Base-by-base conservation (phyloP, 2,888 invertebrate genomes). In the Adelognathus sp. region DNA sequence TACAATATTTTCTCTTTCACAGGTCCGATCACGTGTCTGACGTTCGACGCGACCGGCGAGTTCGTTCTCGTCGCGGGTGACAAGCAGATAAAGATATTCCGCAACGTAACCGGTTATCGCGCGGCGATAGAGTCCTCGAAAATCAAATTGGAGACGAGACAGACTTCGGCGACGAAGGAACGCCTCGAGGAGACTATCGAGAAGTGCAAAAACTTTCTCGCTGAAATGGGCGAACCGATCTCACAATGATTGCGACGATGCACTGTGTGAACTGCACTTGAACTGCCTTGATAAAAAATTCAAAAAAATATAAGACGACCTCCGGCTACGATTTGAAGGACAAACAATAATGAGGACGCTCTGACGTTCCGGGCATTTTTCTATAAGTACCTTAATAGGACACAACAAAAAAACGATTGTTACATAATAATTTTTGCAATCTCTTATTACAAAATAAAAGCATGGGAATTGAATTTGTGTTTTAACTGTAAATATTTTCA, bases 21-120 rank as follows among this genome's bases (percentile, higher is more conserved):
- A 96, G 97, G 94, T 81, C 90, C 93, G 31, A 94, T 97, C 83
- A 94, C 93, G 60, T 92, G 94, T 77, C 91, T 98, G 85, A 91
- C 93, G 79, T 98, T 97, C 89, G 96, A 97, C 88, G 93, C 96
- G 2, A 93, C 94, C 78, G 96, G 96, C 21, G 95, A 95, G 87
- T 96, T 95, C 87, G 87, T 97, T 50, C 93, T 96, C 82, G 94
- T 95, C 0, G 93, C 95, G 70, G 97, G 96, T 11, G 97, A 97
- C 84, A 95, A 94, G 81, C 95, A 95, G 58, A 94, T 98, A 9
- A 93, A 96, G 44, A 93, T 98, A 64, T 95, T 97, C 86, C 95
- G 96, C 89, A 98, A 98, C 86, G 92, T 96, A 4, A 93, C 95
- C n/a, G 96, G 95, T 3, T 94, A 94, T 85, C 92, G 93, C 70